Evolutionary conservation across 2,797 vertebrate species (phyloP), one percentile per base, ranked within the genome.

Genomic region (Poecile montanus): DNA sequence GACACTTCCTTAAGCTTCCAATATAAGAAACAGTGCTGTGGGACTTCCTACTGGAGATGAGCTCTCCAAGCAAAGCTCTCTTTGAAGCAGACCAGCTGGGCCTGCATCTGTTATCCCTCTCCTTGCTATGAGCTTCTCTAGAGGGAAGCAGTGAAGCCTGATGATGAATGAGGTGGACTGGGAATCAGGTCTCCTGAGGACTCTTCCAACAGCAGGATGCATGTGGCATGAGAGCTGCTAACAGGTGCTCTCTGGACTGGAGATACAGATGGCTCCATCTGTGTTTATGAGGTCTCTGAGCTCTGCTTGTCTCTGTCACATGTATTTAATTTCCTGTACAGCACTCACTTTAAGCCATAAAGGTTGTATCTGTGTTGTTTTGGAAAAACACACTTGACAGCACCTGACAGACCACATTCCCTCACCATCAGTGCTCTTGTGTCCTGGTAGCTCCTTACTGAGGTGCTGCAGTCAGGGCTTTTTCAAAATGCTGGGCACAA

Each of bases 261-360:
- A 91, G 81, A 87, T 91, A 65, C 93, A 93, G 92, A 93, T 92
- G 85, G 75, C 58, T 93, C 76, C 81, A 62, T 89, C 78, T 94
- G 85, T 4, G 1, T 89, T 96, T 91, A 91, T 38, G 82, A 92
- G 66, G 54, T 92, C 94, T 93, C 85, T 83, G 61, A 85, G 75
- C 72, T 80, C 72, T 2, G 0, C 89, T 95, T 93, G 78, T 85
- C 87, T 95, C 78, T 91, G 84, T 93, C 93, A 93, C 85, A 62
- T 85, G 82, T 72, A 78, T 91, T 95, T 92, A 95, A 95, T 96
- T 96, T 94, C 95, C 95, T 94, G 92, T 85, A 48, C 54, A 95
- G 38, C 0, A 0, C 68, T 94, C 54, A 58, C 50, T 65, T 88
- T 83, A 84, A 88, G 51, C 85, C 61, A 13, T 81, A 89, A 92